phyloP scores from a whole-genome alignment of 1,140 invertebrate genomes.

The Drosophila teissieri region DNA sequence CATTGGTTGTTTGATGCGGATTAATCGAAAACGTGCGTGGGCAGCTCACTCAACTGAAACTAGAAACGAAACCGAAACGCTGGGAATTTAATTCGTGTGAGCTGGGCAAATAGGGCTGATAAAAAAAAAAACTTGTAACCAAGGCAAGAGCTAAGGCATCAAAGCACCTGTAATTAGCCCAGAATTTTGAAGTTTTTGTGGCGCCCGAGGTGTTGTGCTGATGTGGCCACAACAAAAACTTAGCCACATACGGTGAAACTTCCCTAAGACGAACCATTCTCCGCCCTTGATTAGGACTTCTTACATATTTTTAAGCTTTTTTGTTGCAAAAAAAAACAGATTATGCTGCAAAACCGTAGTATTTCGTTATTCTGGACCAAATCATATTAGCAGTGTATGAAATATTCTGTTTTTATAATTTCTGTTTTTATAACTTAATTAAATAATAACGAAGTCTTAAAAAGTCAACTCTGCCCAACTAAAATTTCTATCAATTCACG shows the following conservation, averaged over 20 bases:
- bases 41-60: constrained; percentile 44
- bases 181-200: constrained; percentile 10
- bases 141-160: constrained; percentile 14
- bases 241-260: constrained; percentile 10
- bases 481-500: not conserved
- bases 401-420: too few species aligned
- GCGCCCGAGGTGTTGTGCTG: constrained; percentile 25
- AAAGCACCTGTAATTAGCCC: constrained; percentile 32
- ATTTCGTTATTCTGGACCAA: too few species aligned
- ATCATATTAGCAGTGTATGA: too few species aligned
- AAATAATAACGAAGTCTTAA: not conserved
- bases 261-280: not conserved
- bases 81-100: constrained; percentile 26
- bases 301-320: not conserved
- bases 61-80: constrained; percentile 37
- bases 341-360: too few species aligned
- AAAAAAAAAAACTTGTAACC: constrained; percentile 22
- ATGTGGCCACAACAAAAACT: constrained; percentile 23
- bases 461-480: not conserved
- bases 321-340: too few species aligned
- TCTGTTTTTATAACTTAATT: too few species aligned
- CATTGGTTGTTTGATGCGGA: constrained; percentile 54
- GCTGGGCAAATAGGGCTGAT: constrained; percentile 37
- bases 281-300: too few species aligned
- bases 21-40: constrained; percentile 75